Evolutionary conservation across 37 sponge, comb jelly and placozoan species (phyloP).

Genomic region (Halisarca cf. caerulea): DNA sequence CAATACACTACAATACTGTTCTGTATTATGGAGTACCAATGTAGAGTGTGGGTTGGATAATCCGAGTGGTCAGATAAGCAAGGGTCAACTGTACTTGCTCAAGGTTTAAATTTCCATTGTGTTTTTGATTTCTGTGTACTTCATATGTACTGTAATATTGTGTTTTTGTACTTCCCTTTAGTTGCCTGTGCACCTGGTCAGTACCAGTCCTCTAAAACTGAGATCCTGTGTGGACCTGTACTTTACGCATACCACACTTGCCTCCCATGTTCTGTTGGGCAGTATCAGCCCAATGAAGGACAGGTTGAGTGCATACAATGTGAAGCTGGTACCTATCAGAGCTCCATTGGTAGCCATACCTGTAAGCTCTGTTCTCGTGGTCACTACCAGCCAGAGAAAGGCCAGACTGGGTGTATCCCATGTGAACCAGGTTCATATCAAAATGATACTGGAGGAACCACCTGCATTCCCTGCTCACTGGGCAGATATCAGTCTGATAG

Average conservation of each 20-base stretch:
- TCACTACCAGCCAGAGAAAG: not conserved
- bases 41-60: no score
- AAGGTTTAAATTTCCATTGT: no score
- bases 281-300: not conserved
- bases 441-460: not conserved
- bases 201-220: not conserved
- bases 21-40: no score
- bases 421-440: conserved; percentile 6
- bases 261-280: not conserved
- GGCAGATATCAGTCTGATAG: not conserved
- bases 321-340: not conserved
- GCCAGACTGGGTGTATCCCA: not conserved
- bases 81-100: no score
- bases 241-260: conserved; percentile 19
- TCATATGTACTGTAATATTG: no score
- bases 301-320: not conserved
- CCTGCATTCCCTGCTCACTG: not conserved
- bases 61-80: no score
- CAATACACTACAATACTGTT: no score
- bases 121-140: no score
- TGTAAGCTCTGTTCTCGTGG: not conserved
- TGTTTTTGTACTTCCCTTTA: no score
- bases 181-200: conserved; percentile 19
- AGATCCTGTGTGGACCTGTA: not conserved
- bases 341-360: not conserved